Percentiles rank a stretch among this genome's conserved stretches.
phyloP scores from a whole-genome alignment of 1,140 invertebrate species.

The Drosophila gunungcola region DNA sequence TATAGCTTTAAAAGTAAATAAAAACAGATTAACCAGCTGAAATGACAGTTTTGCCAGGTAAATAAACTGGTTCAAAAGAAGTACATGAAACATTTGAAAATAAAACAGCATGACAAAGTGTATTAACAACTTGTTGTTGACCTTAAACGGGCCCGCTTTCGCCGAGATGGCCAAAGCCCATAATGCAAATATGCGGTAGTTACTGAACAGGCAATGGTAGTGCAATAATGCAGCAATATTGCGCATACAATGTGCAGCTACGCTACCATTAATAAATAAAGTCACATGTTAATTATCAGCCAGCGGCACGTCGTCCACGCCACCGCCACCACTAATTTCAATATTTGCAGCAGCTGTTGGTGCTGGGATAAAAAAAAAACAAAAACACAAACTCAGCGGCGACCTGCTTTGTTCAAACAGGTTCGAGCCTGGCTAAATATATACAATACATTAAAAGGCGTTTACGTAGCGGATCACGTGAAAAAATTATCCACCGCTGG shows the following conservation, averaged over 20 bases:
- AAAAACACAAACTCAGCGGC: constrained; percentile 36
- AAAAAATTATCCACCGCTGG: constrained; percentile 59
- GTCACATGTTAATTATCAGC: constrained; percentile 73
- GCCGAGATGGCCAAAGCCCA: constrained; percentile 7
- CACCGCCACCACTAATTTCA: constrained; percentile 63
- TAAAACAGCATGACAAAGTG: constrained; percentile 7
- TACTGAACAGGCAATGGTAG: constrained; percentile 11
- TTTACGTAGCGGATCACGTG: constrained; percentile 72
- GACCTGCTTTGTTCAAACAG: constrained; percentile 75
- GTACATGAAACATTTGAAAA: constrained; percentile 27
- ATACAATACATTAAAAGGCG: constrained; percentile 56
- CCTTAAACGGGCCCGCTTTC: constrained; percentile 30
- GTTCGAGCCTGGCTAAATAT: constrained; percentile 65
- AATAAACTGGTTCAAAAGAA: neutral
- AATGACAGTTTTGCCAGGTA: neutral
- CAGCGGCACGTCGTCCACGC: constrained; percentile 46
- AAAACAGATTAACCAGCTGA: neutral
- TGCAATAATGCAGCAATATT: constrained; percentile 57
- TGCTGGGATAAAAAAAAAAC: constrained; percentile 21
- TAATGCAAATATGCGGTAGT: constrained; percentile 60
- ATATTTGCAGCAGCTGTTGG: constrained; percentile 52
- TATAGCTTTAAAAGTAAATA: no score
- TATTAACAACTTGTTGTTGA: constrained; percentile 44
- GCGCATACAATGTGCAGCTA: constrained; percentile 36
- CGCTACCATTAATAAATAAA: constrained; percentile 58